Percentiles rank a stretch among this genome's conserved stretches.
phyloP scores from a whole-genome alignment of 2,113 vertebrate species.

The Brachyhypopomus occidentalis region DNA sequence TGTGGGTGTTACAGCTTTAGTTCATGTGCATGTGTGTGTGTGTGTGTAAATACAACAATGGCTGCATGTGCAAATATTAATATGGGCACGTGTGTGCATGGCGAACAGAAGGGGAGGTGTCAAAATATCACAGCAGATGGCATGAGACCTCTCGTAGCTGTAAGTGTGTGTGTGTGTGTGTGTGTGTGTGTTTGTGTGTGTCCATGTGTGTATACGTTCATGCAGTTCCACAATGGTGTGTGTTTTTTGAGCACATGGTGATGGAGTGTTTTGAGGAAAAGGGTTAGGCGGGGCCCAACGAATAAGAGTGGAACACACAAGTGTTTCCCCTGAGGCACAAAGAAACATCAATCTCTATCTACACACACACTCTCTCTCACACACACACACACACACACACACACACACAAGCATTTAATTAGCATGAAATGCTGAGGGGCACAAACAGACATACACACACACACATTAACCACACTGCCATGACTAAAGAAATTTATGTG shows the following conservation, averaged over 20 bases:
- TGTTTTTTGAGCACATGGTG: neutral
- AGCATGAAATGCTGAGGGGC: conserved; percentile 4
- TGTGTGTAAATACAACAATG: conserved; percentile 53
- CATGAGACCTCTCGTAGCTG: neutral
- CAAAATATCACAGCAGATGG: conserved; percentile 41
- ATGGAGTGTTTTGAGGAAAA: conserved; percentile 31
- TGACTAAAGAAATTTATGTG: too few relatives aligned
- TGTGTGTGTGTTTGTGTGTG: conserved; percentile 4
- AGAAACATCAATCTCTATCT: conserved; percentile 16
- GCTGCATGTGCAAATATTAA: conserved; percentile 3
- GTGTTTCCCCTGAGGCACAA: conserved; percentile 14
- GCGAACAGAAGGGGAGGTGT: conserved; percentile 42
- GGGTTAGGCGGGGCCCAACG: neutral
- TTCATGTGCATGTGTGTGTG: conserved; percentile 37
- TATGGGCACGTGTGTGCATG: conserved; percentile 51
- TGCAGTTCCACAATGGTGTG: conserved; percentile 2
- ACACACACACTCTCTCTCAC: neutral
- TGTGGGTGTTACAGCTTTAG: conserved; percentile 31
- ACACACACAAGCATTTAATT: conserved; percentile 13
- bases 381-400: neutral
- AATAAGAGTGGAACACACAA: conserved; percentile 30
- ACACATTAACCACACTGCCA: neutral
- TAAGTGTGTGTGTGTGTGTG: conserved; percentile 14
- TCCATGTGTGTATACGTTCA: neutral
- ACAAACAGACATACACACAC: neutral